These are phyloP conservation scores for Malthinus seriepunctatus DNA, from an alignment of 2,888 invertebrate species.

Conservation along the genomic window DNA sequence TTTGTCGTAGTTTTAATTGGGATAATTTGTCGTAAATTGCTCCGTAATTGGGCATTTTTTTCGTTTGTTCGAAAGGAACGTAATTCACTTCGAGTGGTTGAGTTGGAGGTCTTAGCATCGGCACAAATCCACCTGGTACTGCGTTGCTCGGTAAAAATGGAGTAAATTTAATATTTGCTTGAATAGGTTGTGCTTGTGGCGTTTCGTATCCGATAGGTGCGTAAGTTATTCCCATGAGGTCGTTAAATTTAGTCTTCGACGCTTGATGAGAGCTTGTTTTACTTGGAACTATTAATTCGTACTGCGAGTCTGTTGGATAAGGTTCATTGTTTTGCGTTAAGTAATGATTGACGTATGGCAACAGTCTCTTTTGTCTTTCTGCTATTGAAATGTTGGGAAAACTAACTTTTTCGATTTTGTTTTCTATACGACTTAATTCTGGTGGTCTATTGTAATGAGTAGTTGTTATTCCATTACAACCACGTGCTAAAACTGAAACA, in stretches of 20 bases:
- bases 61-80: conserved; percentile 28
- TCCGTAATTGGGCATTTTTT: conserved; percentile 45
- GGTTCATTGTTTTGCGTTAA: conserved; percentile 52
- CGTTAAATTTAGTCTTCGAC: conserved; percentile 28
- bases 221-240: conserved; percentile 23
- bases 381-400: conserved; percentile 54
- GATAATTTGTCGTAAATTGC: conserved; percentile 51
- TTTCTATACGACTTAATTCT: conserved; percentile 32
- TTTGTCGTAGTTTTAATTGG: conserved; percentile 47
- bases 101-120: conserved; percentile 46
- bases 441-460: conserved; percentile 50
- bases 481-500: conserved; percentile 37
- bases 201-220: conserved; percentile 14
- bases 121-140: conserved; percentile 59
- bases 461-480: conserved; percentile 43
- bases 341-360: conserved; percentile 85
- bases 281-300: conserved; percentile 45
- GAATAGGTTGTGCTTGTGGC: conserved; percentile 12
- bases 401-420: conserved; percentile 33
- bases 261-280: conserved; percentile 15
- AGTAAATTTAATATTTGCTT: conserved; percentile 53
- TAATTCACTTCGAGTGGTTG: conserved; percentile 21
- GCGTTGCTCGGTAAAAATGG: conserved; percentile 61
- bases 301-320: conserved; percentile 47
- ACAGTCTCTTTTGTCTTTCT: conserved; percentile 74